These are phyloP conservation scores for Urocitellus parryii DNA, from an alignment of 2,113 vertebrate species.

Conservation along the genomic window DNA sequence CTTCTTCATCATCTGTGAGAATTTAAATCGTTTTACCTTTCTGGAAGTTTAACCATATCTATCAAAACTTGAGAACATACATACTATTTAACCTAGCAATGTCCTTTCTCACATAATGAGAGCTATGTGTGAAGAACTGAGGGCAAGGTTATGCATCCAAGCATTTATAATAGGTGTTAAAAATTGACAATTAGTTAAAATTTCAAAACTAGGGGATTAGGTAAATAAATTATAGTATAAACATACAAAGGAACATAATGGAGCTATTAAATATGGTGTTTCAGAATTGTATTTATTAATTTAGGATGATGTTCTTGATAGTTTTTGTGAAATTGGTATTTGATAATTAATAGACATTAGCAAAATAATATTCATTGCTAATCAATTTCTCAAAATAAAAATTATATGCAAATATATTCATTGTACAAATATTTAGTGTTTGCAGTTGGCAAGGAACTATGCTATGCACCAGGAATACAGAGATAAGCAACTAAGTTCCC, in stretches of 20 bases:
- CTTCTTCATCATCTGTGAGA: background rate
- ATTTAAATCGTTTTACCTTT: background rate
- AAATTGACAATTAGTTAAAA: background rate
- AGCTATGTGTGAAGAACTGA: background rate
- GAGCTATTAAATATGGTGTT: background rate
- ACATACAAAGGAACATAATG: background rate
- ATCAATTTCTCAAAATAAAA: conserved; percentile 34
- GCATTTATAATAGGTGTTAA: background rate
- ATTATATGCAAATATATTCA: background rate
- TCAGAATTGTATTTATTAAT: background rate
- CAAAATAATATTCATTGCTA: background rate
- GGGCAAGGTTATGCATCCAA: background rate
- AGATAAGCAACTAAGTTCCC: background rate
- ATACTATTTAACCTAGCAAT: background rate
- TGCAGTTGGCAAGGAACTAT: background rate
- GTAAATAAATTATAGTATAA: background rate
- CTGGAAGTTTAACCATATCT: background rate
- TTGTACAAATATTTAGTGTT: conserved; percentile 16
- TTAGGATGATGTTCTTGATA: background rate
- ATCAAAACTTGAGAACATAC: background rate
- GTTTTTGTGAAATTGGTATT: background rate
- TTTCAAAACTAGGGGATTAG: background rate
- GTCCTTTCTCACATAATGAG: background rate
- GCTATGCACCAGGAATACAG: background rate
- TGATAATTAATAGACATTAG: background rate